phyloP scores from a whole-genome alignment of 2,113 vertebrate genomes.

The Mormoops blainvillei region DNA sequence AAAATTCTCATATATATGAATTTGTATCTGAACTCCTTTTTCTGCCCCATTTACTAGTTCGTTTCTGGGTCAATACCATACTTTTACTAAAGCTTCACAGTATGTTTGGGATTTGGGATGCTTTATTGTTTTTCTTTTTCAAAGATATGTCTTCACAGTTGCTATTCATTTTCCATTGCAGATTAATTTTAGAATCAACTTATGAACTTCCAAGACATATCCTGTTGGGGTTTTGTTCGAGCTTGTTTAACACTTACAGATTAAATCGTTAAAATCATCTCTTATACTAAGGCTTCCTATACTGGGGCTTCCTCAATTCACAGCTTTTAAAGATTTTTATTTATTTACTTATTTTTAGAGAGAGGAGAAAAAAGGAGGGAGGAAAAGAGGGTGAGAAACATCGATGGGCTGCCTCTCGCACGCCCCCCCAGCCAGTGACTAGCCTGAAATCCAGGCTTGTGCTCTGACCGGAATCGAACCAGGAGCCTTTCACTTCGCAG shows the following conservation, averaged over 20 bases:
- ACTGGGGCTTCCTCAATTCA: neutral
- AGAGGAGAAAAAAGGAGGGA: too few relatives aligned
- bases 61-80: neutral
- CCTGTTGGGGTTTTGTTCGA: neutral
- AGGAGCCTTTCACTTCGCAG: too few relatives aligned
- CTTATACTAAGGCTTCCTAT: neutral
- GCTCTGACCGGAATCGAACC: too few relatives aligned
- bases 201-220: conserved; percentile 4
- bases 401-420: too few relatives aligned
- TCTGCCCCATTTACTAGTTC: neutral
- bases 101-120: neutral
- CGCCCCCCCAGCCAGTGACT: too few relatives aligned
- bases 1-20: neutral
- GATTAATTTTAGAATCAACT: neutral
- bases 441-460: too few relatives aligned
- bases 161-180: neutral
- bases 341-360: too few relatives aligned
- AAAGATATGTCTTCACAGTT: neutral
- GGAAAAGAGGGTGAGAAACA: too few relatives aligned
- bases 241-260: neutral
- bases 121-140: neutral
- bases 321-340: neutral
- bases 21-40: neutral
- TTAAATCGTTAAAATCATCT: neutral
- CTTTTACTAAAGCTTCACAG: neutral